Percentiles rank a stretch among this genome's conserved stretches.
Evolutionary conservation across 2,888 invertebrate species (phyloP).

Genomic region (Axea sp.): DNA sequence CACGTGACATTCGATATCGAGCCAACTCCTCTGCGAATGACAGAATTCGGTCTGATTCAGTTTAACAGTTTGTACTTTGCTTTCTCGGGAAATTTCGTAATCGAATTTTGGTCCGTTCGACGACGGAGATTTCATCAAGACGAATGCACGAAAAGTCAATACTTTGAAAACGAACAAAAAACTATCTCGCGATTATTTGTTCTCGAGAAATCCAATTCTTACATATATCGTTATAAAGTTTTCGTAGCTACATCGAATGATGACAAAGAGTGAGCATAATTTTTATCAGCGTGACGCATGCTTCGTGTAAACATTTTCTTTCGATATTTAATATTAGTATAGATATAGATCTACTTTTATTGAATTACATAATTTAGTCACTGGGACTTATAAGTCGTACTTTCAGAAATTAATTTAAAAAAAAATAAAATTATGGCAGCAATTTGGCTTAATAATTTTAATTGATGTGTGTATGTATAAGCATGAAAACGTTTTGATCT

Average conservation of each 20-base stretch:
- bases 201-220: constrained; percentile 4
- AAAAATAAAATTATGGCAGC: too few species aligned
- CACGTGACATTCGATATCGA: constrained; percentile 49
- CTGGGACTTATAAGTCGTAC: too few species aligned
- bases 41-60: constrained; percentile 41
- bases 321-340: too few species aligned
- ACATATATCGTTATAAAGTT: constrained; percentile 1
- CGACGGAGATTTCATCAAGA: constrained; percentile 19
- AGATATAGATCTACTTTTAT: too few species aligned
- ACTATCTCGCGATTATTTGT: constrained; percentile 7
- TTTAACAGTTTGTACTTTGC: constrained; percentile 52
- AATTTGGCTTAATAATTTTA: too few species aligned
- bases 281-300: constrained; percentile 36
- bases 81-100: constrained; percentile 41
- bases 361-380: too few species aligned
- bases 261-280: constrained; percentile 13
- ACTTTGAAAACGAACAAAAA: constrained; percentile 2
- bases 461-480: too few species aligned
- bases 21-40: constrained; percentile 35
- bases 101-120: constrained; percentile 38
- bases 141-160: constrained; percentile 12
- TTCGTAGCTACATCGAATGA: not conserved
- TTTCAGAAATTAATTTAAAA: too few species aligned
- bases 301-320: constrained; percentile 35
- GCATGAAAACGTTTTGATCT: too few species aligned